Evolutionary conservation across 2,797 vertebrate genomes (phyloP), one percentile per base, ranked within the genome.

Genomic region (Leptodactylus fallax): DNA sequence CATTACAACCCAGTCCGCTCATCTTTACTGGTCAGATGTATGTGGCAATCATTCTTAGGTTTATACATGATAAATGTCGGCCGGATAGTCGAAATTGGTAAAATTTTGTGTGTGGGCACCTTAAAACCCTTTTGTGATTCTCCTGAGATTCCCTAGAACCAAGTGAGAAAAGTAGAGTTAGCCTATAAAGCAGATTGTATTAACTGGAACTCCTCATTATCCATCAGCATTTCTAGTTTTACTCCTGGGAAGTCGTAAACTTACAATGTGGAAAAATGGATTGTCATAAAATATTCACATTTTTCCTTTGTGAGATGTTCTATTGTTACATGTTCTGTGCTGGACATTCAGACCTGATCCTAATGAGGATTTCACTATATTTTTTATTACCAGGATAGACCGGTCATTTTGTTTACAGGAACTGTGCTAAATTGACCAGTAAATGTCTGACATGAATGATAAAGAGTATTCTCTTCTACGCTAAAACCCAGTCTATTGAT

Each of bases 351-450:
- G 47, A 19, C 27, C 60, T 10, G 36, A 63, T 85, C 17, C n/a
- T 76, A 67, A 79, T 79, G 45, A 60, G 60, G 60, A 25, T 79
- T 63, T 69, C 84, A 67, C 47, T 51, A 55, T 63, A 10, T 81
- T 19, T 49, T 79, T 79, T 65, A 77, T 77, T 53, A n/a, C 77
- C 19, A 23, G 85, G 51, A 86, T 27, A 78, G 76, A 27, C 7
- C 67, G 77, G 61, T 95, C 94, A 94, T 94, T 95, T 95, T 95
- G 94, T 91, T 94, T 94, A 94, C 69, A 92, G 92, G 92, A 93
- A 91, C 79, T 0, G 58, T 92, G 90, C 91, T 93, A 92, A 93
- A 81, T 93, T 90, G 93, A 93, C 90, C 91, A 91, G 91, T 91
- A 94, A 93, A 85, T 79, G 74, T 45, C 49, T 27, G 25, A 69